phyloP scores from a whole-genome alignment of 1,140 invertebrate genomes.

The Drosophila gunungcola region DNA sequence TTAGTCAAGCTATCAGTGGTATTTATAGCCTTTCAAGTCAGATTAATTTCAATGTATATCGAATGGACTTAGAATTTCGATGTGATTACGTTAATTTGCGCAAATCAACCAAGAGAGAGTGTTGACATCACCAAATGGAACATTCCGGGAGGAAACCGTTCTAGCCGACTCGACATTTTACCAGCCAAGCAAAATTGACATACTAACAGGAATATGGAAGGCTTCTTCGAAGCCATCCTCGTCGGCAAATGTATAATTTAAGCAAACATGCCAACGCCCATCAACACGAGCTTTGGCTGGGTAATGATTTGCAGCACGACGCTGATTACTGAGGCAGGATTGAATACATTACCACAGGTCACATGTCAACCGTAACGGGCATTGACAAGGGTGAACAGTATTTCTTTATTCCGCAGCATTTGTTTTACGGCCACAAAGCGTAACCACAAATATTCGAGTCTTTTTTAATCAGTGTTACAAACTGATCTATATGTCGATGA shows the following conservation, averaged over 20 bases:
- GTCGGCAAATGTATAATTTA: not conserved
- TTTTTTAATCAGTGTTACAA: too few relatives aligned
- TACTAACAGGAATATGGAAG: not conserved
- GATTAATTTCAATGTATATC: not conserved
- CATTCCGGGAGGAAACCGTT: not conserved
- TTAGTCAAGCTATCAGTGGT: not conserved
- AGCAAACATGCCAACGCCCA: not conserved
- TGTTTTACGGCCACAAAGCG: not conserved
- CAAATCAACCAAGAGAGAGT: too few relatives aligned
- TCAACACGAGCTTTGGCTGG: constrained; percentile 2
- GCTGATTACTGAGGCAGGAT: too few relatives aligned
- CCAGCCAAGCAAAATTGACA: not conserved
- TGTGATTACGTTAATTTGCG: too few relatives aligned
- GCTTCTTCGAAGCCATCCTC: not conserved
- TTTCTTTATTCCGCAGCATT: not conserved
- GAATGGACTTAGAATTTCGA: too few relatives aligned
- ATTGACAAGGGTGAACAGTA: not conserved
- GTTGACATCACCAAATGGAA: too few relatives aligned
- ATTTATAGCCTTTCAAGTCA: not conserved
- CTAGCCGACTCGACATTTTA: not conserved
- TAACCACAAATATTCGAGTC: too few relatives aligned
- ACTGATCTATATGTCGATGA: too few relatives aligned
- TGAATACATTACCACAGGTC: too few relatives aligned
- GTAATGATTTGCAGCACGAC: too few relatives aligned
- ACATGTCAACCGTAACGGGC: not conserved